These are phyloP conservation scores for Phengaris arion DNA, from an alignment of 2,888 invertebrate species.

Conservation along the genomic window DNA sequence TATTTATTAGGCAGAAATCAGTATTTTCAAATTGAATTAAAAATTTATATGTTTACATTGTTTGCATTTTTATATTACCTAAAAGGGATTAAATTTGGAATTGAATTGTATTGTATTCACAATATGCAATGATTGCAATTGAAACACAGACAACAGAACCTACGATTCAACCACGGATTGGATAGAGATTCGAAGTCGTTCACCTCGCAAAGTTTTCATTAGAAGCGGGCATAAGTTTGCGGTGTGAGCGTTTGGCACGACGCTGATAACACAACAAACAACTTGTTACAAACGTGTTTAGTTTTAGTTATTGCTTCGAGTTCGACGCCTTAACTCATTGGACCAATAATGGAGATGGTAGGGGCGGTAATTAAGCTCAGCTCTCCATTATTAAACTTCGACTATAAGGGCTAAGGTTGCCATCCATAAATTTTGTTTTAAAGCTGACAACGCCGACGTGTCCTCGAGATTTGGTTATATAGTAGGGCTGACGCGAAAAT, in stretches of 20 bases:
- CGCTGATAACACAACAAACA: slow-evolving; percentile 79
- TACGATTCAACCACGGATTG: background rate
- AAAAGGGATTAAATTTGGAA: no score
- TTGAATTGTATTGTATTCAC: background rate
- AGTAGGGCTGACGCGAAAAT: no score
- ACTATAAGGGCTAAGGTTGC: slow-evolving; percentile 12
- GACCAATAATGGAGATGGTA: slow-evolving; percentile 73
- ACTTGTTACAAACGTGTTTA: slow-evolving; percentile 80
- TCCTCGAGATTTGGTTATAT: no score
- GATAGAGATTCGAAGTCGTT: slow-evolving; percentile 38
- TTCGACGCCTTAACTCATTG: slow-evolving; percentile 76
- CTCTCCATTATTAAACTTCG: slow-evolving; percentile 32
- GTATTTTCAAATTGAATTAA: no score
- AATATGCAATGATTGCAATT: background rate
- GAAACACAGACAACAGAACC: slow-evolving; percentile 4
- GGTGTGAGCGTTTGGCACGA: slow-evolving; percentile 72
- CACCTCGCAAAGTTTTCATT: slow-evolving; percentile 74
- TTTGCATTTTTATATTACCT: no score
- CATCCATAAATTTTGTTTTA: slow-evolving; percentile 20
- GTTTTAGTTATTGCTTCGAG: slow-evolving; percentile 77
- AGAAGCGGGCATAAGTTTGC: slow-evolving; percentile 66
- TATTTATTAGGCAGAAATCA: no score
- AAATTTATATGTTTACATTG: no score
- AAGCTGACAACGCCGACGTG: background rate
- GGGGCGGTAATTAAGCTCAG: slow-evolving; percentile 60